Evolutionary conservation across 2,113 vertebrate species (phyloP).

Genomic region (Gnathonemus echidnorhynchus): DNA sequence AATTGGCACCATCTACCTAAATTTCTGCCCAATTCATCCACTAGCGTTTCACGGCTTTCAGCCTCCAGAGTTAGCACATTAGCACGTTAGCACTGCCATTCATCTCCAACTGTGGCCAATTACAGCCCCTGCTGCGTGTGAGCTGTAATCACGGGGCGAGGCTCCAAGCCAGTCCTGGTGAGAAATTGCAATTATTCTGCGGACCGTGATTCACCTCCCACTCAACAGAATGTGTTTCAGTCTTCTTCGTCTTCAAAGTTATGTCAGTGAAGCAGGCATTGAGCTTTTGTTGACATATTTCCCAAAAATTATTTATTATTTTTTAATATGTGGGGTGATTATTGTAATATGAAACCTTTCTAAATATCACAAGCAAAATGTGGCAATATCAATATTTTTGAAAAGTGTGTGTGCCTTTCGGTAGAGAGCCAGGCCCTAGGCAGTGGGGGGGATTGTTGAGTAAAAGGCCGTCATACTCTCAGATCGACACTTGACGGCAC

Average conservation of each 20-base stretch:
- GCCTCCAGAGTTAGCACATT: background rate
- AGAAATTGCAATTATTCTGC: background rate
- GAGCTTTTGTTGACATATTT: background rate
- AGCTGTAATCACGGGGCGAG: background rate
- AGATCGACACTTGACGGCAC: background rate
- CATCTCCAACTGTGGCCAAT: conserved; percentile 1
- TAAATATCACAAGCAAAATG: background rate
- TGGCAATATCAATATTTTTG: background rate
- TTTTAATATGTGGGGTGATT: background rate
- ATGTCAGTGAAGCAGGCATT: background rate
- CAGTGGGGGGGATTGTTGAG: background rate
- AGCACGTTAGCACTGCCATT: background rate
- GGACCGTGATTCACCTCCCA: background rate
- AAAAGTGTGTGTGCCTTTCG: background rate
- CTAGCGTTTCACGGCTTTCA: background rate
- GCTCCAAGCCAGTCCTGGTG: background rate
- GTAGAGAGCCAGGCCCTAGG: background rate
- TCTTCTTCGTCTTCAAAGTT: background rate
- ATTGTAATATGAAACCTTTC: background rate
- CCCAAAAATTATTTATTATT: background rate
- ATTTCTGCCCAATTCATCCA: background rate
- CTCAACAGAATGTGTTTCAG: background rate
- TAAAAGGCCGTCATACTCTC: background rate
- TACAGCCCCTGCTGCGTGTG: background rate
- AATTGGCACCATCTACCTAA: background rate